Conservation (phyloP, 2,888 invertebrate species). For the Nasonovia ribisnigri region DNA sequence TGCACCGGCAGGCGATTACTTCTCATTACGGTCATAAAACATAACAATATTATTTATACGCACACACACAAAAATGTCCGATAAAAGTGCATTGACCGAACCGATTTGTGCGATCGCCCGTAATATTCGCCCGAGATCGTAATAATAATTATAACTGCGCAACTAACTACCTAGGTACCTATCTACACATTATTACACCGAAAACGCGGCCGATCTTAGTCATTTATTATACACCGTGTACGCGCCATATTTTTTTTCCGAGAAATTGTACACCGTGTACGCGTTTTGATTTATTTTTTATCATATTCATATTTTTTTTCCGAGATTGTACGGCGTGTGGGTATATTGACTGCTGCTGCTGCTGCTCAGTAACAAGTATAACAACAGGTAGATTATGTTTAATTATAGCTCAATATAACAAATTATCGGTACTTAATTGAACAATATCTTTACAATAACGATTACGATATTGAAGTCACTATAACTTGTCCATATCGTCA, state of each 20-base stretch:
- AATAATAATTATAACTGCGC: not conserved
- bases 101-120: constrained; percentile 9
- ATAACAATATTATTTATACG: not conserved
- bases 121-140: not conserved
- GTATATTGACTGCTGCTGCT: not conserved
- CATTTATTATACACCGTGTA: not conserved
- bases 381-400: not conserved
- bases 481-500: not conserved
- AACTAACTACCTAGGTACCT: not conserved
- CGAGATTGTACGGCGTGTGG: not conserved
- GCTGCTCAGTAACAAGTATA: not conserved
- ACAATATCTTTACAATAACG: not conserved
- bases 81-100: constrained; percentile 40
- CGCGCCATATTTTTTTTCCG: not conserved
- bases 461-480: not conserved
- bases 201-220: not conserved
- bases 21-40: not conserved
- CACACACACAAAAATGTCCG: constrained; percentile 11
- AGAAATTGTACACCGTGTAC: not conserved
- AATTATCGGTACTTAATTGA: not conserved
- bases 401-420: not conserved
- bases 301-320: not conserved
- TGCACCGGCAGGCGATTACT: not conserved
- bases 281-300: not conserved
- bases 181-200: not conserved